These are phyloP conservation scores for Chelonus insularis DNA, from an alignment of 1,140 invertebrate genomes.

Conservation along the genomic window DNA sequence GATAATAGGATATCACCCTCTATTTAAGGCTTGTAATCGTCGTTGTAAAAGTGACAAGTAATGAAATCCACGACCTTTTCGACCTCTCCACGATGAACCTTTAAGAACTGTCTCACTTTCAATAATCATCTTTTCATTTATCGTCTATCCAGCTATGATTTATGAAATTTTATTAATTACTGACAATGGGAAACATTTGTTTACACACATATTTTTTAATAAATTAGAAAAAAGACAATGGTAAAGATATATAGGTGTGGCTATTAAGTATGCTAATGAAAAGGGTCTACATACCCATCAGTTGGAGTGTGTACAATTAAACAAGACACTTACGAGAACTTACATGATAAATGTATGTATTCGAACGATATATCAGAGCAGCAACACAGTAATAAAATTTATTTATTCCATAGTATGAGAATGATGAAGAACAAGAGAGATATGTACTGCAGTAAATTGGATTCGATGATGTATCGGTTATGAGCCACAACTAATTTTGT, in stretches of 20 bases:
- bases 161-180: background rate
- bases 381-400: slow-evolving; percentile 44
- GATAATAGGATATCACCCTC: slow-evolving; percentile 4
- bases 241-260: background rate
- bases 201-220: slow-evolving; percentile 29
- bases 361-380: slow-evolving; percentile 44
- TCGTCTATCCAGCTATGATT: background rate
- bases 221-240: background rate
- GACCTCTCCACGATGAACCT: background rate
- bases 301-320: slow-evolving; percentile 33
- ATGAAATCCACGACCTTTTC: background rate
- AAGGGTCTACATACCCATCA: slow-evolving; percentile 31
- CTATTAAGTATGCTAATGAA: background rate
- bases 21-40: background rate
- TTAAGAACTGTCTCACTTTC: background rate
- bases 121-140: slow-evolving; percentile 18
- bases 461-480: slow-evolving; percentile 51
- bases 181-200: background rate
- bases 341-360: slow-evolving; percentile 40
- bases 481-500: slow-evolving; percentile 49
- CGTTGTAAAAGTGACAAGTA: background rate
- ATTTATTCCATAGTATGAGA: slow-evolving; percentile 49
- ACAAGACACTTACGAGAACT: slow-evolving; percentile 21
- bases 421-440: slow-evolving; percentile 17
- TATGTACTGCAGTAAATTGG: slow-evolving; percentile 45